Percentiles rank a stretch among this genome's conserved stretches.
Conservation (phyloP, 2,113 vertebrate genomes). For the Aphelocoma coerulescens region DNA sequence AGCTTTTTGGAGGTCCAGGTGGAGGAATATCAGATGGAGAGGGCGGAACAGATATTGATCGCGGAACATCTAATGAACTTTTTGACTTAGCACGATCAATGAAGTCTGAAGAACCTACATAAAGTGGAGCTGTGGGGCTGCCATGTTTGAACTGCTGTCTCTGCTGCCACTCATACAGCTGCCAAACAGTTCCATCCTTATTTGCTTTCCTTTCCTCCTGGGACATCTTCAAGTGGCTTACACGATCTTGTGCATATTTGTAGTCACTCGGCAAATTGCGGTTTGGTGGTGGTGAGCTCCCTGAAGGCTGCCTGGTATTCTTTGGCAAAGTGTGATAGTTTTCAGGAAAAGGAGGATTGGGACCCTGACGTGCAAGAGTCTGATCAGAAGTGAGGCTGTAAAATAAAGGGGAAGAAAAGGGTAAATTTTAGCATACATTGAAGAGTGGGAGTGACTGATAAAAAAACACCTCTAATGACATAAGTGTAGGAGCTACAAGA, state of each 20-base stretch:
- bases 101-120: conserved; percentile 79
- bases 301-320: conserved; percentile 78
- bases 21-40: conserved; percentile 92
- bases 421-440: neutral
- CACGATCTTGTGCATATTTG: conserved; percentile 94
- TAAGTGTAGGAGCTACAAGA: neutral
- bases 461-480: neutral
- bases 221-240: conserved; percentile 97
- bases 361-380: conserved; percentile 82
- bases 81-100: conserved; percentile 83
- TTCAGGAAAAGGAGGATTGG: conserved; percentile 81
- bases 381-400: conserved; percentile 81
- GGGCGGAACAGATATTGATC: conserved; percentile 92
- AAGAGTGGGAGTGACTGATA: neutral
- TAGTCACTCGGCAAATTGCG: conserved; percentile 93
- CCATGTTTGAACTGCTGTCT: conserved; percentile 96
- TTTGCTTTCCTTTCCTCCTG: conserved; percentile 89
- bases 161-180: conserved; percentile 98
- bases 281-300: conserved; percentile 79
- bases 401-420: neutral
- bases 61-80: conserved; percentile 90
- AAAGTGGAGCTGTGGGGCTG: conserved; percentile 88
- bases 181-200: conserved; percentile 96
- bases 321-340: conserved; percentile 92
- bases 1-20: conserved; percentile 77